Conservation (phyloP, 2,888 invertebrate species). For the Ectropis crepuscularia region DNA sequence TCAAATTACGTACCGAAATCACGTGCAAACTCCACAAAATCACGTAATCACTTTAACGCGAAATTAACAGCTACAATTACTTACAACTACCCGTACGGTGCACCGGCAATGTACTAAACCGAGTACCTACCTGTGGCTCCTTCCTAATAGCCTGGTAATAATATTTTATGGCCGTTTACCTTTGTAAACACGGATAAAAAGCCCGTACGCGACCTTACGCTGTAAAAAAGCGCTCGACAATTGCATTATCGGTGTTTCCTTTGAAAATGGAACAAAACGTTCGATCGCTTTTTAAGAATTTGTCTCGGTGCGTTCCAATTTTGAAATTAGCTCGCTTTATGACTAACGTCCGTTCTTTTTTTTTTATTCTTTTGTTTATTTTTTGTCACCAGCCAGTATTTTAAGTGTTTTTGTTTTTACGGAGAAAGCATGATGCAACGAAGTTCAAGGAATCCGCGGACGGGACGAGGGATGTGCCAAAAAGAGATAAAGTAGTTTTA, state of each 20-base stretch:
- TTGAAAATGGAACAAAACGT: conserved; percentile 57
- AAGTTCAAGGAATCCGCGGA: conserved; percentile 80
- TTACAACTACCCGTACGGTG: conserved; percentile 61
- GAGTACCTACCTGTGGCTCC: conserved; percentile 78
- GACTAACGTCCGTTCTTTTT: conserved; percentile 26
- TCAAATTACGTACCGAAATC: conserved; percentile 47
- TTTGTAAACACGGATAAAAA: conserved; percentile 77
- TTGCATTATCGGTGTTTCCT: conserved; percentile 65
- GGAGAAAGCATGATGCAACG: conserved; percentile 67
- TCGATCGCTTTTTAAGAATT: conserved; percentile 56
- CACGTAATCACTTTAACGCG: conserved; percentile 62
- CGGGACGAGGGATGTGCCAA: conserved; percentile 84
- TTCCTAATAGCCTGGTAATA: conserved; percentile 75
- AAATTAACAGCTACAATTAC: conserved; percentile 76
- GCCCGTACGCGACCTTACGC: conserved; percentile 63
- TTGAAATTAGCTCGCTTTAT: conserved; percentile 37
- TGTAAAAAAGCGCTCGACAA: conserved; percentile 69
- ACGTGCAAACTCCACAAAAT: conserved; percentile 51
- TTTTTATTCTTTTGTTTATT: conserved; percentile 18
- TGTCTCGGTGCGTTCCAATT: conserved; percentile 49
- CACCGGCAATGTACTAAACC: conserved; percentile 68
- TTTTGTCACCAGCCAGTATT: conserved; percentile 23
- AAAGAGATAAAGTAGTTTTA: conserved; percentile 86
- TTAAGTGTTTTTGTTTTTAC: conserved; percentile 44
- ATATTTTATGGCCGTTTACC: conserved; percentile 81